Percentiles rank a stretch among this genome's conserved stretches.
phyloP scores from a whole-genome alignment of 2,888 invertebrate genomes.

The Zhuqinia jingwanae region DNA sequence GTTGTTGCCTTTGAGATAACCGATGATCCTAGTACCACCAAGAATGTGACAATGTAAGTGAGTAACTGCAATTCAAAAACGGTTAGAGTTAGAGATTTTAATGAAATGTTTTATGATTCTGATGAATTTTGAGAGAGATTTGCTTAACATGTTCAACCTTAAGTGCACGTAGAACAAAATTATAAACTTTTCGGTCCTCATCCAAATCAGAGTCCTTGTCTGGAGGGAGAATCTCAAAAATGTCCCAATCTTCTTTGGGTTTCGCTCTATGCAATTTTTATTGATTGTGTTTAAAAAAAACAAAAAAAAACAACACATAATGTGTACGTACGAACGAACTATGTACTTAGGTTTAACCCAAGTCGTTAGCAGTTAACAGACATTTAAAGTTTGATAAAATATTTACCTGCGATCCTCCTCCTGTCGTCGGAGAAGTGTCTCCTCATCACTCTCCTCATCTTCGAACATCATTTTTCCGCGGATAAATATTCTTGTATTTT shows the following conservation, averaged over 20 bases:
- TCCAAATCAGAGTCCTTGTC: constrained; percentile 80
- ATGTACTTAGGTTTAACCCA: no score
- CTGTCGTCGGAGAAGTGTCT: constrained; percentile 29
- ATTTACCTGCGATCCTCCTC: neutral
- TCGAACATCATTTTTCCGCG: constrained; percentile 18
- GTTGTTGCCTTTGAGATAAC: constrained; percentile 81
- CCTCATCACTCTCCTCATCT: constrained; percentile 43
- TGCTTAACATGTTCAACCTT: no score
- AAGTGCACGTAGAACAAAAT: constrained; percentile 79
- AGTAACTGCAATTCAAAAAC: no score
- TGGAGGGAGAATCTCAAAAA: constrained; percentile 81
- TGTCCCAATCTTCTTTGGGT: constrained; percentile 81
- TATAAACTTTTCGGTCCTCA: constrained; percentile 80
- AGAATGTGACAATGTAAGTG: constrained; percentile 81
- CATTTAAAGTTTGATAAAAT: no score
- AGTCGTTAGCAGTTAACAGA: no score
- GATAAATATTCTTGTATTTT: no score
- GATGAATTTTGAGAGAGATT: no score
- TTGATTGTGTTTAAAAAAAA: neutral
- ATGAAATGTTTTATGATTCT: neutral
- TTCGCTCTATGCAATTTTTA: neutral
- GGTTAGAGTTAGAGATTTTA: neutral
- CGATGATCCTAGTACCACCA: constrained; percentile 81
- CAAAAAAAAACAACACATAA: no score
- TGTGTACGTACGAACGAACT: no score